Evolutionary conservation across 2,113 vertebrate genomes (phyloP).

Genomic region (Hemicordylus capensis): DNA sequence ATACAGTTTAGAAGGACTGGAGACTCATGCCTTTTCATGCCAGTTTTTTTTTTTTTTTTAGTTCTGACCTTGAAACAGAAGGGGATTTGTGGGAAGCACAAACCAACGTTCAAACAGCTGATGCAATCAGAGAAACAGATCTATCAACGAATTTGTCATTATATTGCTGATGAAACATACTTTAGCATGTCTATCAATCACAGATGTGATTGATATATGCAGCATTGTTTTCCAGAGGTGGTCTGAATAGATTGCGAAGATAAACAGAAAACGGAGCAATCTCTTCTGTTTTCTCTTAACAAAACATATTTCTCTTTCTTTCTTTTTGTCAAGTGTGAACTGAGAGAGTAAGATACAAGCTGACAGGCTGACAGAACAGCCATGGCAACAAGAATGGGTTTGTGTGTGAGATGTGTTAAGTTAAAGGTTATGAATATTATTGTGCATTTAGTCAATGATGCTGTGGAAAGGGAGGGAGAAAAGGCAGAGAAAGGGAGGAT

Average conservation of each 20-base stretch:
- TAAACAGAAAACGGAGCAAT: slow-evolving; percentile 37
- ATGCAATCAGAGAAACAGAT: slow-evolving; percentile 38
- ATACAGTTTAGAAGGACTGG: slow-evolving; percentile 55
- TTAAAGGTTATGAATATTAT: slow-evolving; percentile 60
- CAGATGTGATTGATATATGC: neutral
- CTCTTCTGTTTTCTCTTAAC: slow-evolving; percentile 8
- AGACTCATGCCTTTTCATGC: slow-evolving; percentile 38
- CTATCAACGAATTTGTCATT: slow-evolving; percentile 32
- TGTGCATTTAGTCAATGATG: slow-evolving; percentile 43
- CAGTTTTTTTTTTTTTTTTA: neutral
- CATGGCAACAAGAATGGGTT: slow-evolving; percentile 60
- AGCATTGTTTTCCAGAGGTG: slow-evolving; percentile 20
- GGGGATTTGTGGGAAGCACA: slow-evolving; percentile 17
- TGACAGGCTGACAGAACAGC: slow-evolving; percentile 59
- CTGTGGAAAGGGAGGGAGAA: slow-evolving; percentile 33
- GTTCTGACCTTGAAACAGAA: slow-evolving; percentile 56
- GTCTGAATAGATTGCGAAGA: slow-evolving; percentile 51
- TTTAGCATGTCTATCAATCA: neutral
- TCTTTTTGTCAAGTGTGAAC: slow-evolving; percentile 60
- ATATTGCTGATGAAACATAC: slow-evolving; percentile 36
- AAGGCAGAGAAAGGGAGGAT: neutral
- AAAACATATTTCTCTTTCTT: slow-evolving; percentile 36
- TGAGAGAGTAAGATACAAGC: slow-evolving; percentile 50
- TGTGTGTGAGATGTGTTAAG: slow-evolving; percentile 56
- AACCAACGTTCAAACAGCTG: slow-evolving; percentile 46